Base-by-base conservation (phyloP, 1,140 invertebrate genomes). In the Polypedilum pembai region DNA sequence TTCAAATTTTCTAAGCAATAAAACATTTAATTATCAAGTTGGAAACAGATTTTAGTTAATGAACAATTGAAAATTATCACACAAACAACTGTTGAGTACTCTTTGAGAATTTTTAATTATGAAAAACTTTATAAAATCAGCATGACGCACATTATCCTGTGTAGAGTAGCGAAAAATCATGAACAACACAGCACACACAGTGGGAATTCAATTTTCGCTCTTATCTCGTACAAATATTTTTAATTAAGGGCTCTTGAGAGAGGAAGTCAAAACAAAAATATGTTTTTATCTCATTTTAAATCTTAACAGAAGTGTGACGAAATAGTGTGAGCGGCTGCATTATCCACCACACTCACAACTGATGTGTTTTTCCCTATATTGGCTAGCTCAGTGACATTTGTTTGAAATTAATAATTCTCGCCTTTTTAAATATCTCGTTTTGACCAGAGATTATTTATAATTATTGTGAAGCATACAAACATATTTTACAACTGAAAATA, bases 211-310 rank as follows among this genome's bases (percentile, higher is more conserved):
- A 56, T n/a, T 56, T 15, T 56, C n/a, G 45, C n/a, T 56, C 45
- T 56, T n/a, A 56, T 56, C 45, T n/a, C 45, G 12, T 56, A 56
- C 45, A 56, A 15, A 56, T 15, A 56, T 56, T 56, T 56, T 56
- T 56, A 56, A 56, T 56, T 56, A 56, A 56, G 45, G n/a, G 45
- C 45, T 56, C 45, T 56, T 56, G 12, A 56, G 45, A 56, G n/a
- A 45, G n/a, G 12, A 56, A 56, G n/a, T 56, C n/a, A 56, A n/a
- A 12, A 56, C 45, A 12, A 56, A n/a, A n/a, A 56, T n/a, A 12
- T n/a, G 45, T 56, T 56, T 56, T 56, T 56, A 56, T 56, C 45
- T 56, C 45, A 56, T 56, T 56, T 56, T 56, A 56, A 56, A 56
- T 56, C 45, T 56, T 56, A 56, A 56, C 45, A 56, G 45, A 56